Base-by-base conservation (phyloP, 2,797 vertebrate genomes). In the Coendou prehensilis region DNA sequence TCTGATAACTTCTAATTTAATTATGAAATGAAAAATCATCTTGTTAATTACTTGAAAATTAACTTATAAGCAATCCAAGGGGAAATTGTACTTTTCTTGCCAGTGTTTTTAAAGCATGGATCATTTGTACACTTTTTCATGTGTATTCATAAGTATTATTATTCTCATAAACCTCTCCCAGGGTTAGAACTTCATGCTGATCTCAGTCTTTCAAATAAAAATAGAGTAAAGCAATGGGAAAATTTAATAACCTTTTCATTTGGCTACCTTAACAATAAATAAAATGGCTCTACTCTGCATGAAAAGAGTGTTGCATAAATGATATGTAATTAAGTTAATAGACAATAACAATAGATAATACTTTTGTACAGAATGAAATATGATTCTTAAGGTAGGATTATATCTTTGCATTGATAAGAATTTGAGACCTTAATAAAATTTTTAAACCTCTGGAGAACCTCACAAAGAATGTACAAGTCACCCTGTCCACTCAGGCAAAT, bases 391-490 rank as follows among this genome's bases (percentile, higher is more conserved):
- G 56, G 47, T 96, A 96, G 2, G 41, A 87, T 89, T 98, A 92
- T 95, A 95, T 92, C 85, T 98, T 96, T 95, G 84, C 79, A 75
- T 75, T 97, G 94, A 96, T 97, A 69, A 98, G 37, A 75, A 98
- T 98, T 98, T 98, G 97, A 98, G 98, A 98, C 84, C 37, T 97
- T 89, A 95, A 90, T 98, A 97, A 98, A 98, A 98, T 97, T 95
- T 98, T 98, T 99, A 98, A 98, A 1, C 4, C 92, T 97, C 94
- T 73, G 67, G 97, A 98, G 97, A 96, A 96, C 78, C 92, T 98
- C 97, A 97, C 96, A 98, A 98, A 98, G 93, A 98, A 97, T 95
- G 93, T 73, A 83, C 54, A 97, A 97, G 83, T 87, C 93, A 96
- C 54, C 47, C 10, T 97, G 91, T 93, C 92, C 92, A 96, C 83